phyloP scores from a whole-genome alignment of 2,888 invertebrate species.

The Sphaerophoria taeniata region DNA sequence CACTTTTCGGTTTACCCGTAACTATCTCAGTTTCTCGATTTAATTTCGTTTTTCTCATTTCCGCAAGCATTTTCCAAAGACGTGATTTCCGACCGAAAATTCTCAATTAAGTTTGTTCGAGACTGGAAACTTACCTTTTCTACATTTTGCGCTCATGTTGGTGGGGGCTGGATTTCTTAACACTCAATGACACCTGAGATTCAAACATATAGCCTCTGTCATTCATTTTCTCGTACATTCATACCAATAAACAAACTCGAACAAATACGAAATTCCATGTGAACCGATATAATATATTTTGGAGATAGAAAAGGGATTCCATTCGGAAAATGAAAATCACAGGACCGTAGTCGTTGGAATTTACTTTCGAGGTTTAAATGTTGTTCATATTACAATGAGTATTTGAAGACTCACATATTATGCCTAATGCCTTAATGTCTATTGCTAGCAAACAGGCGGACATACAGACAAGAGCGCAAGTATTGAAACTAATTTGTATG shows the following conservation, averaged over 20 bases:
- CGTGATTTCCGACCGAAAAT: constrained; percentile 75
- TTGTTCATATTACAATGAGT: no score
- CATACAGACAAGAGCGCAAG: no score
- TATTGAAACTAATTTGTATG: no score
- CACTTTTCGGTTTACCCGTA: constrained; percentile 74
- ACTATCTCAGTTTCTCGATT: constrained; percentile 73
- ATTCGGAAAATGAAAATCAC: constrained; percentile 34
- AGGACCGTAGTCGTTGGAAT: constrained; percentile 1
- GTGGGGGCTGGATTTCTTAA: background rate
- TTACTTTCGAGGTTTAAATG: no score
- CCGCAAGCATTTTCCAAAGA: constrained; percentile 73
- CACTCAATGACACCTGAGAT: constrained; percentile 55
- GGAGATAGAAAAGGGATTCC: constrained; percentile 25
- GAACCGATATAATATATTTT: background rate
- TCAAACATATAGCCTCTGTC: constrained; percentile 20
- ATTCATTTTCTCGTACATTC: background rate
- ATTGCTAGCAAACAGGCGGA: no score
- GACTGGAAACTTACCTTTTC: background rate
- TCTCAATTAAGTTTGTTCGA: constrained; percentile 69
- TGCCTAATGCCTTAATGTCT: no score
- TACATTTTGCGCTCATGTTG: background rate
- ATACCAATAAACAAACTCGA: background rate
- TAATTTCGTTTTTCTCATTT: constrained; percentile 75
- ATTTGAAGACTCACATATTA: no score
- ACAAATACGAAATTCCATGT: background rate